Evolutionary conservation across 2,113 vertebrate genomes (phyloP).

Genomic region (Rhea americana): DNA sequence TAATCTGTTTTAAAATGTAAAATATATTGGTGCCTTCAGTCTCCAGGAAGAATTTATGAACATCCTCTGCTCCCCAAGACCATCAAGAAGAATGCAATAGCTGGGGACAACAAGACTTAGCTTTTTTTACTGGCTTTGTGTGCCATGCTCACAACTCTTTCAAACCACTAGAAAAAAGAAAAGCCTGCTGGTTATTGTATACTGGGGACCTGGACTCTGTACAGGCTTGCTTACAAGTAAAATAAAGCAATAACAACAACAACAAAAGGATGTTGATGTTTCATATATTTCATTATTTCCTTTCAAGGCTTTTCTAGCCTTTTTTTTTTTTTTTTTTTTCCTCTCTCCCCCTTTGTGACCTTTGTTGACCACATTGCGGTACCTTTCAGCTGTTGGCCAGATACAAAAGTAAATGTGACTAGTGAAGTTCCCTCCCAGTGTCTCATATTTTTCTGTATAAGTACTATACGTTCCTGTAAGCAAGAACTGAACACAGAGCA

Average conservation of each 20-base stretch:
- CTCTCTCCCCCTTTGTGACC: no score
- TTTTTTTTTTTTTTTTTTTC: not conserved
- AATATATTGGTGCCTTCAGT: not conserved
- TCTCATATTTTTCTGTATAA: not conserved
- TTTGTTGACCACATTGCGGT: not conserved
- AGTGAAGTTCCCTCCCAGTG: not conserved
- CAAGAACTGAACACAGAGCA: not conserved
- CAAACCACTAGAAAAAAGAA: not conserved
- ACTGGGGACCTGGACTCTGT: not conserved
- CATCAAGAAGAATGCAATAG: no score
- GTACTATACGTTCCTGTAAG: not conserved
- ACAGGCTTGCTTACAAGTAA: not conserved
- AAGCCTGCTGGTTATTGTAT: not conserved
- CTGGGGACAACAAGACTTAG: not conserved
- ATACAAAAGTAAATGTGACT: not conserved
- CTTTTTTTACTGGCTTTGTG: not conserved
- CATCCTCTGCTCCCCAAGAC: not conserved
- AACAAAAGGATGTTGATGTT: not conserved
- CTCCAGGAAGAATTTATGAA: not conserved
- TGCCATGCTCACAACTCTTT: not conserved
- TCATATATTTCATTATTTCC: not conserved
- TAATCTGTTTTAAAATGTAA: not conserved
- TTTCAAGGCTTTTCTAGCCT: not conserved
- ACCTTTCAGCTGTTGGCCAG: not conserved
- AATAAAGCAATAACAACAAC: not conserved